Conservation (phyloP, 2,113 vertebrate genomes). For the Apistogramma diplotaenia region DNA sequence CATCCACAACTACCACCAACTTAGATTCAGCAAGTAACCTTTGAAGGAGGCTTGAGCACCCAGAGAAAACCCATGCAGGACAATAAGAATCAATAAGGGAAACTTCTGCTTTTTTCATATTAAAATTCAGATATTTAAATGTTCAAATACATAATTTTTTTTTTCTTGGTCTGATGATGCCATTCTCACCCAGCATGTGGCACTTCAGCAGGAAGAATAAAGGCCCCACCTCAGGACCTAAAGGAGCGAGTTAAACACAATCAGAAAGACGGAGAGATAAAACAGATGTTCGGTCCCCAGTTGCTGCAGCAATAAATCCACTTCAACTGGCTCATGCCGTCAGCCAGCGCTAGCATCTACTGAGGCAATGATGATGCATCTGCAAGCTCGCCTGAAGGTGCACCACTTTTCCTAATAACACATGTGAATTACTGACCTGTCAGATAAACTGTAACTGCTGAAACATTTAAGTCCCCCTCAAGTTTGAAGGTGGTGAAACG, state of each 20-base stretch:
- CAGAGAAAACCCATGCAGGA: too few relatives aligned
- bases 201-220: neutral
- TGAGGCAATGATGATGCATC: slow-evolving; percentile 20
- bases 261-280: neutral
- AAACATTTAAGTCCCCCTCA: slow-evolving; percentile 27
- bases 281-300: slow-evolving; percentile 11
- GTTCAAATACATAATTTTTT: neutral
- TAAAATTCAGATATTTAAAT: neutral
- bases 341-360: slow-evolving; percentile 6
- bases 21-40: too few relatives aligned
- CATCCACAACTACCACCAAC: too few relatives aligned
- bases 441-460: slow-evolving; percentile 47
- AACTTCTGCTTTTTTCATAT: neutral
- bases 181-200: neutral
- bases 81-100: too few relatives aligned
- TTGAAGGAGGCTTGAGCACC: too few relatives aligned
- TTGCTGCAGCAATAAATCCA: slow-evolving; percentile 34
- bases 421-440: slow-evolving; percentile 35
- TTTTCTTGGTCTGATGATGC: neutral
- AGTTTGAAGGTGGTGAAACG: slow-evolving; percentile 36
- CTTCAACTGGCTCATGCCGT: neutral
- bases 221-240: neutral
- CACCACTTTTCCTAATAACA: slow-evolving; percentile 34
- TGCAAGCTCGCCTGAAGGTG: slow-evolving; percentile 15
- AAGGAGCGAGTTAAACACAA: neutral